A percentile compares a stretch with the other conserved stretches of the same genome.
Conservation (phyloP, 2,797 vertebrate genomes). For the Phoxinus dragarum region DNA sequence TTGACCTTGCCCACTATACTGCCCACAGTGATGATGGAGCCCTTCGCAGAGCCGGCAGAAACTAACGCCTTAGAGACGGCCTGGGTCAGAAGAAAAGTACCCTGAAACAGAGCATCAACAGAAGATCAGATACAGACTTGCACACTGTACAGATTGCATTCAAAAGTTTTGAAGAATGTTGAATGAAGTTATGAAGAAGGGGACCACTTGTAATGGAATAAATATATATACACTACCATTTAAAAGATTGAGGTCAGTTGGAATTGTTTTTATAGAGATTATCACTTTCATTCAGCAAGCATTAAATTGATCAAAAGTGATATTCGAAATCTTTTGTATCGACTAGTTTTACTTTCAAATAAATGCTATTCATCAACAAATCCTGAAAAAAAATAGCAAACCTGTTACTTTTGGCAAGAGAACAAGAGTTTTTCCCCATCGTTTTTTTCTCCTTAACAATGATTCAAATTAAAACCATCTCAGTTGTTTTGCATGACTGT, state of each 20-base stretch:
- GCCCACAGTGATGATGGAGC: constrained; percentile 88
- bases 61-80: constrained; percentile 84
- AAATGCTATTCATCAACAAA: not conserved
- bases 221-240: not conserved
- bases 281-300: not conserved
- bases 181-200: not conserved
- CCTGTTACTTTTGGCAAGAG: not conserved
- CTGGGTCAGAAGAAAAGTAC: constrained; percentile 86
- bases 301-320: not conserved
- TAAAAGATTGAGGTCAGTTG: not conserved
- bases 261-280: not conserved
- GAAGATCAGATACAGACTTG: not conserved
- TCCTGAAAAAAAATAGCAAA: not conserved
- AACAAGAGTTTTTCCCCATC: not conserved
- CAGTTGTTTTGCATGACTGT: not conserved
- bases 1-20: constrained; percentile 90
- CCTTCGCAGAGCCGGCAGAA: constrained; percentile 76
- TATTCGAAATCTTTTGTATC: too few relatives aligned
- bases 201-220: not conserved
- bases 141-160: not conserved
- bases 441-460: too few relatives aligned
- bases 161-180: not conserved
- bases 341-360: not conserved
- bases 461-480: not conserved
- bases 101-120: constrained; percentile 69